Percentiles rank a stretch among this genome's conserved stretches.
phyloP scores from a whole-genome alignment of 2,113 vertebrate genomes.

The Origma solitaria region DNA sequence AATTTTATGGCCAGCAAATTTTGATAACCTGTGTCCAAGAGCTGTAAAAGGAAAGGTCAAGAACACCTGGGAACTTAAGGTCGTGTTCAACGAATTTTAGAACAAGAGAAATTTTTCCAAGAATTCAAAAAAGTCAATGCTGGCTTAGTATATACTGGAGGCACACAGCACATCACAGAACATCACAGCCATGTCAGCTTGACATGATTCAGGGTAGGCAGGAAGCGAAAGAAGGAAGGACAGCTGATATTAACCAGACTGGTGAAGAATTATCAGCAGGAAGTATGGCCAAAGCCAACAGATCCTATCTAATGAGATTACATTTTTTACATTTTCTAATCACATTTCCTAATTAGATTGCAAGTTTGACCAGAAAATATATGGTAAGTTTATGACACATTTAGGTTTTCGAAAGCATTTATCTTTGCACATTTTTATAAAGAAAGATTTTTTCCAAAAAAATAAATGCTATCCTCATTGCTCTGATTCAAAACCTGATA shows the following conservation, averaged over 20 bases:
- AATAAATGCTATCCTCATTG: neutral
- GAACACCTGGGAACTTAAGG: neutral
- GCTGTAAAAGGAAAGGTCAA: neutral
- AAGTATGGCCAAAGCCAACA: conserved; percentile 15
- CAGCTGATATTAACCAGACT: conserved; percentile 32
- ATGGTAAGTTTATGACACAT: neutral
- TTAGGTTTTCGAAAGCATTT: neutral
- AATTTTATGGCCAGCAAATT: neutral
- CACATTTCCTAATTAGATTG: conserved; percentile 25
- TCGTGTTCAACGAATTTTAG: neutral
- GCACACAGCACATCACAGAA: neutral
- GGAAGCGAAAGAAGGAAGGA: neutral
- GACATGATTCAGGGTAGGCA: neutral
- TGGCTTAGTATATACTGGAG: too few species aligned
- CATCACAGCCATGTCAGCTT: neutral
- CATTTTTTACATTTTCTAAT: conserved; percentile 43
- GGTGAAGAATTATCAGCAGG: conserved; percentile 27
- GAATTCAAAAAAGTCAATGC: neutral
- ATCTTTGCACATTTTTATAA: neutral
- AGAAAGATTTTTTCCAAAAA: neutral
- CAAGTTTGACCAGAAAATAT: neutral
- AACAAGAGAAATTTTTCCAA: neutral
- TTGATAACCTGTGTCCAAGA: neutral
- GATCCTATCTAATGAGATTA: conserved; percentile 32
- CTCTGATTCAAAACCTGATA: neutral